Evolutionary conservation across 2,888 invertebrate species (phyloP), one percentile per base, ranked within the genome.

Genomic region (Spodoptera picta): DNA sequence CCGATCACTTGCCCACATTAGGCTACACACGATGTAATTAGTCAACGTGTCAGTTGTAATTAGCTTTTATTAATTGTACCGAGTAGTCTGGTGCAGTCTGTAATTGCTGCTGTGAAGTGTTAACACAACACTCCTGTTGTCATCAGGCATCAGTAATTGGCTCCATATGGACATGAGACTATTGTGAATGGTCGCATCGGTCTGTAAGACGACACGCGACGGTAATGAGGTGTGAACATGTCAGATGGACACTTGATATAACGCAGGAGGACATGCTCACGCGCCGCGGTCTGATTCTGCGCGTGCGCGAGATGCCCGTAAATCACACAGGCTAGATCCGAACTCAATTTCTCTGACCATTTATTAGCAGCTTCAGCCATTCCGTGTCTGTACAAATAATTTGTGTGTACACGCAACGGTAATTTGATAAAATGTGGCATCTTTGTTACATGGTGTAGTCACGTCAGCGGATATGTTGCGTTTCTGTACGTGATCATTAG

Each of bases 271-370:
- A 71, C 74, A 60, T 55, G 68, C 65, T 57, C 61, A 66, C 61
- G 60, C 75, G 70, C 68, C 71, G 69, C 81, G 81, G 70, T 80
- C 79, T 81, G 74, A 77, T 80, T 82, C 52, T 60, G 73, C 73
- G 62, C 69, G 54, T 64, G 73, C 63, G 72, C 61, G 56, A 44
- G 62, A 56, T 27, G 54, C 51, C 69, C 63, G 67, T 72, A 73
- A 68, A 75, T 77, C 79, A 72, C 69, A 57, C 60, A 61, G 60
- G 63, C 69, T 72, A 65, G 69, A 72, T 68, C 67, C 66, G 70
- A 67, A 70, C 73, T 66, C 65, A 64, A 71, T 78, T 74, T 76
- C 76, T 62, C 66, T 71, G 60, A 47, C 62, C 57, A 75, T 77
- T 65, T 71, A 65, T 77, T 55, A 71, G 45, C 10, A 47, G 60